phyloP scores from a whole-genome alignment of 2,113 vertebrate species.

The Alexandromys fortis region DNA sequence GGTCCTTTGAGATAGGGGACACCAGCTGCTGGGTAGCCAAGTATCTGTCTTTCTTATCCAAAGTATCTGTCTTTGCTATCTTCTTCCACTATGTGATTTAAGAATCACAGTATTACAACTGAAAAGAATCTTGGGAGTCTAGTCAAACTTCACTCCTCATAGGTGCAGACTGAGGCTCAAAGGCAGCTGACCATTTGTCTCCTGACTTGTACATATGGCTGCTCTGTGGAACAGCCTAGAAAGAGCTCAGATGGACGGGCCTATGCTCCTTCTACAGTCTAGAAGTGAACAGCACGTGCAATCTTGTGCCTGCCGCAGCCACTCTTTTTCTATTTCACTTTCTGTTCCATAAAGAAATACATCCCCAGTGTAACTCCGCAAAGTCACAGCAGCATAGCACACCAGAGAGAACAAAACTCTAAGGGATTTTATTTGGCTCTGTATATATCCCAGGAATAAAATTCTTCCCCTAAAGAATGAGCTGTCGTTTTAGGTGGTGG shows the following conservation, averaged over 20 bases:
- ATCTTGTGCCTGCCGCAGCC: background rate
- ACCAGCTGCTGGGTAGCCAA: background rate
- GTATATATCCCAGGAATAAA: conserved; percentile 39
- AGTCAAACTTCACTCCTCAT: background rate
- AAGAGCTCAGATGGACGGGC: background rate
- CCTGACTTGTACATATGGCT: background rate
- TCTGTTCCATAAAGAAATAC: conserved; percentile 18
- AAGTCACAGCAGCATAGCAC: background rate
- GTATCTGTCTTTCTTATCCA: background rate
- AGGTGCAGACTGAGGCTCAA: background rate
- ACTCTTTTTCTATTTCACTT: background rate
- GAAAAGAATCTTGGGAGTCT: background rate
- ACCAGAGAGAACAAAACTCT: background rate
- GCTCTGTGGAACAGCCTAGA: background rate
- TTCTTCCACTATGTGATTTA: background rate
- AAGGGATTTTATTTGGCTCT: conserved; percentile 41
- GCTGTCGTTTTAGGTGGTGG: conserved; percentile 10
- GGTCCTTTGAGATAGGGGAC: background rate
- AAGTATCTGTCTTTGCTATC: background rate
- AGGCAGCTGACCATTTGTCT: background rate
- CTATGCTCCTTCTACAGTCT: background rate
- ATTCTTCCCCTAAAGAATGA: background rate
- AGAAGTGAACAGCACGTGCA: background rate
- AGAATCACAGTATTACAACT: background rate
- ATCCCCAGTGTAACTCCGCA: background rate